These are phyloP conservation scores for Monochamus saltuarius DNA, from an alignment of 1,140 invertebrate genomes.

Conservation along the genomic window DNA sequence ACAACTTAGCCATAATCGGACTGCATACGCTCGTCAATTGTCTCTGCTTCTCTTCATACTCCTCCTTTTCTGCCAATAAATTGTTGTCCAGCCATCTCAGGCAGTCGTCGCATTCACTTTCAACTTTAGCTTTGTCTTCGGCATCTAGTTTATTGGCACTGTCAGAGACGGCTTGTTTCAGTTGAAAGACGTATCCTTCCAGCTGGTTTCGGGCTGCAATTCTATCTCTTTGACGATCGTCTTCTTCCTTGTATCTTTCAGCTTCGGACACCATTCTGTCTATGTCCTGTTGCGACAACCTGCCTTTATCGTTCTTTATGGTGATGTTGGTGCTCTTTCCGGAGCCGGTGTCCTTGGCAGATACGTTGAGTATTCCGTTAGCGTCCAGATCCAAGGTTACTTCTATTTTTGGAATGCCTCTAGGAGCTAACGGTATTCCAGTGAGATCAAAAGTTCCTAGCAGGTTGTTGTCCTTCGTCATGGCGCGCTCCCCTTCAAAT, in stretches of 20 bases:
- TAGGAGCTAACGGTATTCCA: conserved; percentile 57
- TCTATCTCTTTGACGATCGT: conserved; percentile 68
- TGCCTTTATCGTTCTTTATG: conserved; percentile 81
- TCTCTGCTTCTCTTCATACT: conserved; percentile 58
- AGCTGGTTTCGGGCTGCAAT: conserved; percentile 61
- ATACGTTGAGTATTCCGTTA: conserved; percentile 69
- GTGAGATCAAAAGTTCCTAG: conserved; percentile 75
- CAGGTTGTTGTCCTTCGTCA: conserved; percentile 76
- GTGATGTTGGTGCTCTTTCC: conserved; percentile 65
- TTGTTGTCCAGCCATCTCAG: conserved; percentile 59
- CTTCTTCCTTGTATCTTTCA: conserved; percentile 63
- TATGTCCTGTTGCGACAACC: conserved; percentile 77
- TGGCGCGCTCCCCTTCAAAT: conserved; percentile 74
- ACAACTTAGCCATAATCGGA: conserved; percentile 54
- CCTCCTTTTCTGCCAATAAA: conserved; percentile 58
- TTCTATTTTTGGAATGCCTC: conserved; percentile 67
- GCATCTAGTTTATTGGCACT: conserved; percentile 52
- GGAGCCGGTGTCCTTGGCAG: conserved; percentile 57
- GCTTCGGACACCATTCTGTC: conserved; percentile 75
- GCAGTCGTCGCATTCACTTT: conserved; percentile 53
- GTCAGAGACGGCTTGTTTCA: conserved; percentile 60
- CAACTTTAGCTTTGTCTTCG: conserved; percentile 44
- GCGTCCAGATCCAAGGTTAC: conserved; percentile 71
- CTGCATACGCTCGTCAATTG: conserved; percentile 53
- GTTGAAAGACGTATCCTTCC: conserved; percentile 71